Evolutionary conservation across 2,113 vertebrate species (phyloP), one percentile per base, ranked within the genome.

Genomic region (Eretmochelys imbricata): DNA sequence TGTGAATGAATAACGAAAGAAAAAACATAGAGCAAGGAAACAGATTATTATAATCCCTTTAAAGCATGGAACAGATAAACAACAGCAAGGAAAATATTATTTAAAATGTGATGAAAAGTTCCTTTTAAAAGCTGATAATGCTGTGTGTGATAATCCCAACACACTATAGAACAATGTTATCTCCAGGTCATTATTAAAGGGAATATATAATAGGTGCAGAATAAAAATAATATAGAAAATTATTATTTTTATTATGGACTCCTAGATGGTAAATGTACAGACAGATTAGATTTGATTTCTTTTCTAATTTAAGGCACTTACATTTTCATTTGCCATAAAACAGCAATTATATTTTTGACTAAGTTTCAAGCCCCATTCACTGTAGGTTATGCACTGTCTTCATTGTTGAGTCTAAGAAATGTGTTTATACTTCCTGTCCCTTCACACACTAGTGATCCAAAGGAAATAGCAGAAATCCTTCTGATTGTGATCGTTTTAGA

Each of bases 401-500:
- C 65, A 72, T 22, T 72, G 35, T 10, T 22, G n/a, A 72, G 65
- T n/a, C 65, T 72, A 19, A 72, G 17, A 38, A 38, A 72, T n/a
- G 35, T 38, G 35, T 72, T 72, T 72, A 72, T 72, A 72, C 22
- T 72, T 72, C 17, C 65, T 72, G 17, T 72, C 35, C 22, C 17
- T 72, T 38, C 65, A 72, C n/a, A 72, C 17, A 22, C n/a, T 38
- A 22, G 65, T 38, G 35, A 72, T 72, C 16, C 17, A 72, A 72
- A 72, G 22, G 35, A 72, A 72, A 72, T 72, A 75, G 6, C 53
- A 14, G 1, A 20, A 55, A 46, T 2, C n/a, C 1, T 25, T 19
- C 0, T 50, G 0, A 53, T 1, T 5, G 29, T 10, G 0, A 38
- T 10, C 72, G 4, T 5, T 38, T 46, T 9, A 46, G 27, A 49